Conservation (phyloP, 2,113 vertebrate species). For the Syrrhaptes paradoxus region DNA sequence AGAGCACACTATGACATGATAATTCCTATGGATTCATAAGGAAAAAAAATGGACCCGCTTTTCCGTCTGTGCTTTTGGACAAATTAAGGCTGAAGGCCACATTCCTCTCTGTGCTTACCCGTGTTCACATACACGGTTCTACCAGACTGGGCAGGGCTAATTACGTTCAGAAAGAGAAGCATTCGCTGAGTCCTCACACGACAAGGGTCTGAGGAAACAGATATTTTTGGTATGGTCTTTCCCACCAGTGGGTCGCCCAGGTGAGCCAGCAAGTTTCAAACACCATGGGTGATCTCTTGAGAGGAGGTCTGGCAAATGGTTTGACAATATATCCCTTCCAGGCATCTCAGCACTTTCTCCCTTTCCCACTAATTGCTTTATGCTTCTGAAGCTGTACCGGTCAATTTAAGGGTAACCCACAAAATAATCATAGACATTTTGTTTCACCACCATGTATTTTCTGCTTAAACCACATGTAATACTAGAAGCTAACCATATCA, state of each 20-base stretch:
- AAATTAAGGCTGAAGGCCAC: background rate
- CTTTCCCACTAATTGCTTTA: background rate
- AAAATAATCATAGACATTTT: background rate
- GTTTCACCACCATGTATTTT: background rate
- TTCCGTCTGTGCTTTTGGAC: background rate
- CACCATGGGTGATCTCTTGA: background rate
- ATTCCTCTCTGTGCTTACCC: background rate
- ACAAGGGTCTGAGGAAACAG: background rate
- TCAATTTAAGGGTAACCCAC: background rate
- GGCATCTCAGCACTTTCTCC: background rate
- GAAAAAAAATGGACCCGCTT: background rate
- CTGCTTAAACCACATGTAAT: background rate
- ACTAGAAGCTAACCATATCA: background rate
- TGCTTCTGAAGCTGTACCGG: background rate
- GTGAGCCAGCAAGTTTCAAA: background rate
- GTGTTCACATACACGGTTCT: background rate
- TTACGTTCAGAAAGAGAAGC: background rate
- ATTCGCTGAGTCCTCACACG: background rate
- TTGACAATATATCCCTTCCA: background rate
- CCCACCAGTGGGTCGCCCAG: background rate
- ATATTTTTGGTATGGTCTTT: background rate
- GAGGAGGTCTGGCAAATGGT: background rate
- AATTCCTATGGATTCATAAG: background rate
- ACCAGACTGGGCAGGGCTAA: background rate
- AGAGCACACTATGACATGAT: rapidly evolving